A percentile compares a stretch with the other conserved stretches of the same genome.
phyloP scores from a whole-genome alignment of 2,888 invertebrate genomes.

The Chirona hameri region DNA sequence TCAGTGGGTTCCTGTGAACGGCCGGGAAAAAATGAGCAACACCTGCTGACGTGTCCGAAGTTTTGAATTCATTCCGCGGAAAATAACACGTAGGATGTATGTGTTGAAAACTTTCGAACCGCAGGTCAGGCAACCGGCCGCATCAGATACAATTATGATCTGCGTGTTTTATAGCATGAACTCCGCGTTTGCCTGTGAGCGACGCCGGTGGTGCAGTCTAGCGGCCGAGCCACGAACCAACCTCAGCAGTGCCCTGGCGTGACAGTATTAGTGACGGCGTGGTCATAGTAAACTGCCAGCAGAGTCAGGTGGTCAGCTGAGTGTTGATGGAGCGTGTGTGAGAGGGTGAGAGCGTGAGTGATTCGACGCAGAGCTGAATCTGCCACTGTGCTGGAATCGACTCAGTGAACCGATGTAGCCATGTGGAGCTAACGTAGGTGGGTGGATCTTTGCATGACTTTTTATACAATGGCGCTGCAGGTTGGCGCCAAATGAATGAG shows the following conservation, averaged over 20 bases:
- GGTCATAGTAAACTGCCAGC: no score
- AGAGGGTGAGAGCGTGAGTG: not conserved
- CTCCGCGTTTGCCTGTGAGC: slow-evolving; percentile 37
- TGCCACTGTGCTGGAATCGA: not conserved
- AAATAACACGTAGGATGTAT: no score
- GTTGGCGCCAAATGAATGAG: not conserved
- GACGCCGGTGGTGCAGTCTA: not conserved
- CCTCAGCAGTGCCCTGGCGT: not conserved
- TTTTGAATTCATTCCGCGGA: no score
- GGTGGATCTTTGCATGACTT: not conserved
- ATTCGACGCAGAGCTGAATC: not conserved
- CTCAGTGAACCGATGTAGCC: no score
- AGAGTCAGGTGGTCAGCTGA: not conserved
- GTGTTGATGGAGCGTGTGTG: not conserved
- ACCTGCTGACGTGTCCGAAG: no score
- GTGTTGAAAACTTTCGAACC: no score
- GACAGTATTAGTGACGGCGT: not conserved
- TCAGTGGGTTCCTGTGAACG: slow-evolving; percentile 38
- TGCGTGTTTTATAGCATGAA: no score
- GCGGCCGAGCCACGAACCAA: not conserved
- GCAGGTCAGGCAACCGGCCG: no score
- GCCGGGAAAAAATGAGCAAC: not conserved
- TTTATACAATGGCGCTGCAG: not conserved
- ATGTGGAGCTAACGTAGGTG: not conserved
- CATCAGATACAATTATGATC: no score